These are phyloP conservation scores for Heliconius charithonia DNA, from an alignment of 2,888 invertebrate species.

Conservation along the genomic window DNA sequence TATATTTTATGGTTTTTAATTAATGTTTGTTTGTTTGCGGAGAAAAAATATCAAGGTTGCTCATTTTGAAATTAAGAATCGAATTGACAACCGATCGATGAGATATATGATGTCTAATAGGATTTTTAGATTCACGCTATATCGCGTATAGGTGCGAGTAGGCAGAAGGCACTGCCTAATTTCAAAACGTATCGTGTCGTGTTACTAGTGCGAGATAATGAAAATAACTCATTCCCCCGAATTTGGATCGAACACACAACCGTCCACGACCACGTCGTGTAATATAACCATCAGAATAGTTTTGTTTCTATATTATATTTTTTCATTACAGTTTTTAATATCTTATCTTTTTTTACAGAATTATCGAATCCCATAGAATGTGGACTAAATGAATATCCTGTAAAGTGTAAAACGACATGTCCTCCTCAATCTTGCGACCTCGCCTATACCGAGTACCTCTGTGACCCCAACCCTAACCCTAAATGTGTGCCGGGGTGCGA, in stretches of 20 bases:
- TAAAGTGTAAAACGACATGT: slow-evolving; percentile 54
- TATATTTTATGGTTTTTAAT: no score
- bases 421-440: slow-evolving; percentile 58
- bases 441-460: slow-evolving; percentile 52
- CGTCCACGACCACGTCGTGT: no score
- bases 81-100: no score
- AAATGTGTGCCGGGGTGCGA: slow-evolving; percentile 57
- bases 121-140: neutral
- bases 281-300: no score
- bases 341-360: neutral
- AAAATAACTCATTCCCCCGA: neutral
- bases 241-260: neutral
- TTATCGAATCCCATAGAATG: neutral
- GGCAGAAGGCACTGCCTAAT: no score
- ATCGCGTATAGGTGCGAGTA: no score
- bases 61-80: no score
- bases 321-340: neutral
- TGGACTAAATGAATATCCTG: slow-evolving; percentile 53
- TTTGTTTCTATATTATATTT: no score
- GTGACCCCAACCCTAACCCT: slow-evolving; percentile 33
- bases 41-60: no score
- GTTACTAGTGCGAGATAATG: neutral
- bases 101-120: neutral
- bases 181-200: neutral
- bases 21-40: no score